Evolutionary conservation across 1,140 invertebrate genomes (phyloP), one percentile per base, ranked within the genome.

Genomic region (Telenomus remus): DNA sequence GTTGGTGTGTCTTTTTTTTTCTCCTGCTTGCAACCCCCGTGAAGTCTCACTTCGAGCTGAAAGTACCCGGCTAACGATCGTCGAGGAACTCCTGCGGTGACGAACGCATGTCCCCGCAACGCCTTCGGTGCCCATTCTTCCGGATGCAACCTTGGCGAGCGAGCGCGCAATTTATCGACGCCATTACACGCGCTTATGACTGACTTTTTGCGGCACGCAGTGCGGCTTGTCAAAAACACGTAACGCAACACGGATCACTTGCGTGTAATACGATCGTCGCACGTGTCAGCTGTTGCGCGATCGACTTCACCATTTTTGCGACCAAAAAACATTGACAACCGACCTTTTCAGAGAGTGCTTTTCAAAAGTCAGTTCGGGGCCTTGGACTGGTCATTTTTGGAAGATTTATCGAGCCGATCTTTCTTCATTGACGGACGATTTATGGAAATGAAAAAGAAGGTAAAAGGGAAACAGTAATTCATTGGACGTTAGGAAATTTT

Each of bases 1-100:
- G 47, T 51, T n/a, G n/a, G n/a, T n/a, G n/a, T n/a, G n/a, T n/a
- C n/a, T n/a, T n/a, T n/a, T 64, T 63, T 64, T 53, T 60, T 48
- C 59, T 54, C 64, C 46, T 33, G 68, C 56, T 50, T 54, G 12
- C 43, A 16, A 57, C 65, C 55, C 70, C 56, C 46, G 56, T 57
- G 60, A 60, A 65, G 60, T 57, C 54, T 56, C 47, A 68, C 63
- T 68, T 42, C 39, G 48, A 1, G 5, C 42, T 55, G 42, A 69
- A 75, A 63, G 72, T 69, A 57, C 64, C 39, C 19, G n/a, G 13
- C 65, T 71, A 69, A 64, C 72, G 65, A 76, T 65, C 65, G 44
- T 12, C 51, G 33, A n/a, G 9, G 65, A 69, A 35, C 73, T 60
- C 73, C 73, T 43, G 61, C 44, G 9, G 74, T 56, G 74, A 44